Evolutionary conservation across 2,888 invertebrate species (phyloP), one percentile per base, ranked within the genome.

Genomic region (Merodon equestris): DNA sequence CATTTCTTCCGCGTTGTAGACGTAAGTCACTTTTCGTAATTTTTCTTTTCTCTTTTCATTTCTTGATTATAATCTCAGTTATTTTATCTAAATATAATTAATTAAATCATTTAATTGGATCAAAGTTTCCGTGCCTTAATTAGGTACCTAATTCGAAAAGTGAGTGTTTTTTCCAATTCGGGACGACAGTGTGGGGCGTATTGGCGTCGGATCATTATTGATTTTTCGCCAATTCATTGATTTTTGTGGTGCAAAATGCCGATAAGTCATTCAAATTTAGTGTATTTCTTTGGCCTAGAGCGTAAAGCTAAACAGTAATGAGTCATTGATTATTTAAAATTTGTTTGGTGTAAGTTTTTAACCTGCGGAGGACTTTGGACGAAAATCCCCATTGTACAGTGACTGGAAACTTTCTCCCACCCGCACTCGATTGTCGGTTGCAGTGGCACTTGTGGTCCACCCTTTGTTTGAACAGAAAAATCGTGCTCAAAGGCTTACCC

Each of bases 1-100:
- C 34, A 68, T 68, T 73, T 68, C 58, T 58, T 73, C 63, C 57
- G 67, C 14, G 63, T 15, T 53, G 27, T 14, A 63, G 77, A 67
- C 61, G 77, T 77, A 77, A 77, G 77, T 77, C 51, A 14, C 5
- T 53, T 36, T 13, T 50, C 12, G n/a, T n/a, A 38, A 17, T 19
- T 18, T 17, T 1, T 27, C 13, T 38, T 40, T 34, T 42, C 34
- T 42, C 19, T 1, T 40, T 67, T 42, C 1, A 14, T 56, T 27
- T 56, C 15, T 47, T 63, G 36, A 47, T 19, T 19, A 40, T n/a
- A 66, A 47, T 45, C 34, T 18, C 45, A 34, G 9, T 40, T 40
- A 45, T 9, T 27, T 36, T 17, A 15, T 38, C 53, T 17, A 27
- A 27, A 9, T 40, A 7, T 10, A 2, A 40, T n/a, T 40, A 40